Conservation (phyloP, 2,113 vertebrate genomes). For the Phalacrocorax carbo region DNA sequence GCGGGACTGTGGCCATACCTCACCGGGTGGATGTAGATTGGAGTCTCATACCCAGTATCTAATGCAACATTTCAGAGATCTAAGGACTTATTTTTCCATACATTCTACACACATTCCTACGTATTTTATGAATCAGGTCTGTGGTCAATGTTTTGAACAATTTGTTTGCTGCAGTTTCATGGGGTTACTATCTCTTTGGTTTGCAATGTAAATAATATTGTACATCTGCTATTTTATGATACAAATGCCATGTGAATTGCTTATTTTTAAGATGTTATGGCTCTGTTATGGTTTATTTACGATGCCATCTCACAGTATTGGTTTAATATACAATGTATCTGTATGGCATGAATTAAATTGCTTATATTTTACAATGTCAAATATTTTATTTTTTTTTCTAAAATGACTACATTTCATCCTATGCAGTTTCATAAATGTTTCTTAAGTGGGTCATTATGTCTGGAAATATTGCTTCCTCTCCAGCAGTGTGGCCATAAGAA, state of each 20-base stretch:
- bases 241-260: constrained; percentile 59
- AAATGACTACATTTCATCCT: constrained; percentile 47
- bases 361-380: constrained; percentile 62
- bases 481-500: constrained; percentile 33
- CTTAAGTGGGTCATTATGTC: constrained; percentile 49
- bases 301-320: constrained; percentile 44
- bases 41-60: not conserved
- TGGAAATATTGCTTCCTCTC: constrained; percentile 51
- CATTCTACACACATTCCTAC: not conserved
- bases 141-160: constrained; percentile 36
- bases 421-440: constrained; percentile 48
- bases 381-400: constrained; percentile 58
- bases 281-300: constrained; percentile 56
- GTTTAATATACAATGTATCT: constrained; percentile 59
- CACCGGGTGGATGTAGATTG: not conserved
- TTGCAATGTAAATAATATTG: constrained; percentile 72
- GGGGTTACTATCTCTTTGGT: constrained; percentile 52
- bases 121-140: constrained; percentile 65
- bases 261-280: constrained; percentile 61
- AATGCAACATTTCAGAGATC: not conserved
- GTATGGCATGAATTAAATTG: constrained; percentile 70
- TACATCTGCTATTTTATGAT: constrained; percentile 71
- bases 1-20: not conserved
- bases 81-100: not conserved
- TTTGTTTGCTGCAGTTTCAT: constrained; percentile 55